phyloP scores from a whole-genome alignment of 2,113 vertebrate genomes.

The Caranx melampygus region DNA sequence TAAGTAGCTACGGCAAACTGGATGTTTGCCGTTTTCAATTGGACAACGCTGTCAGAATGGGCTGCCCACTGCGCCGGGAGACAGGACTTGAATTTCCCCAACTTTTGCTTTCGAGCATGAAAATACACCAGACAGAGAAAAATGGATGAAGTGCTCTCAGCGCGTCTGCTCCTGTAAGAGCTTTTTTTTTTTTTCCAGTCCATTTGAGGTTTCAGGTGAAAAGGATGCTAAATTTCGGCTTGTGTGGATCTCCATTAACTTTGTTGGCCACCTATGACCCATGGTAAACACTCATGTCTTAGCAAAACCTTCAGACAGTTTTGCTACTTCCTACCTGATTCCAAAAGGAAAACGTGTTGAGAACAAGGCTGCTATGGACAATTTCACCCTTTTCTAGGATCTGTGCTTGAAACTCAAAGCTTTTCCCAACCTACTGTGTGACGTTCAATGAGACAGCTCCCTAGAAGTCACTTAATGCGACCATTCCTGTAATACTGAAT shows the following conservation, averaged over 20 bases:
- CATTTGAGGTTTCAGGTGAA: slow-evolving; percentile 12
- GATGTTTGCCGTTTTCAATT: slow-evolving; percentile 57
- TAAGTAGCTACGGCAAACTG: slow-evolving; percentile 43
- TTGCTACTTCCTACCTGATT: background rate
- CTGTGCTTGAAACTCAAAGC: background rate
- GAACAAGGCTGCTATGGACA: background rate
- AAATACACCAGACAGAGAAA: slow-evolving; percentile 42
- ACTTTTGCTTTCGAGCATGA: slow-evolving; percentile 34
- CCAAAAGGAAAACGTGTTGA: background rate
- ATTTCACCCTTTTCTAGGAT: background rate
- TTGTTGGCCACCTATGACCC: background rate
- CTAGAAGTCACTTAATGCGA: background rate
- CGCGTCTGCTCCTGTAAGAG: background rate
- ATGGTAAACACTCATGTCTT: too few species aligned
- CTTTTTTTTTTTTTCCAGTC: background rate
- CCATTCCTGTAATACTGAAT: slow-evolving; percentile 9
- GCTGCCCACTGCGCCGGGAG: slow-evolving; percentile 27
- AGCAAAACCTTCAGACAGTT: too few species aligned
- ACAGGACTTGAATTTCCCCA: slow-evolving; percentile 18
- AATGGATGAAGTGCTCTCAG: slow-evolving; percentile 21
- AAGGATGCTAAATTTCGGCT: background rate
- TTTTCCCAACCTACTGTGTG: too few species aligned
- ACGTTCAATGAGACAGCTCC: background rate
- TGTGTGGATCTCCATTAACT: background rate
- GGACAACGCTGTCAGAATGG: slow-evolving; percentile 30